Evolutionary conservation across 64 coral and sea anemone genomes (phyloP).

Genomic region (Montipora sp.): DNA sequence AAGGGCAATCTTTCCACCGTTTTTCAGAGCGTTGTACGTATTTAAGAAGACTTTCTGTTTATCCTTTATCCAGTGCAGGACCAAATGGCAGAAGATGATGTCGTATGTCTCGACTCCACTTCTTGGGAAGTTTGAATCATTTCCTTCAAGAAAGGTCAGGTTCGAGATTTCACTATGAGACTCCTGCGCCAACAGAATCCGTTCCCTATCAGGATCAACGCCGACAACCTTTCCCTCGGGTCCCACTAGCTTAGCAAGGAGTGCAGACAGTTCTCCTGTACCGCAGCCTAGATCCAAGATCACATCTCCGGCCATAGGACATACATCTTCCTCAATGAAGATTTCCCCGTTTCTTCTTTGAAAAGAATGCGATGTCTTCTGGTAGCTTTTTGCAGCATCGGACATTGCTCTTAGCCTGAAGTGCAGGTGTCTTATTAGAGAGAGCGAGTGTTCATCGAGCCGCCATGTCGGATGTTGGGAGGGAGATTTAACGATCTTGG

Average conservation of each 20-base stretch:
- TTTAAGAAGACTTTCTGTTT: slow-evolving; percentile 26
- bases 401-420: background rate
- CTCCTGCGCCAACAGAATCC: slow-evolving; percentile 11
- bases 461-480: too few species aligned
- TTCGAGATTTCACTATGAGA: slow-evolving; percentile 17
- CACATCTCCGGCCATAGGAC: slow-evolving; percentile 15
- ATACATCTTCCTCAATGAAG: background rate
- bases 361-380: background rate
- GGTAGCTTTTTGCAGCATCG: background rate
- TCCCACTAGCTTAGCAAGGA: slow-evolving; percentile 15
- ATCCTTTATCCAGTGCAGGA: slow-evolving; percentile 46
- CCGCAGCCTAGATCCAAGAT: slow-evolving; percentile 68
- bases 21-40: background rate
- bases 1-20: background rate
- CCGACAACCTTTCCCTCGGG: slow-evolving; percentile 25
- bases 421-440: too few species aligned
- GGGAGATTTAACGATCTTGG: too few species aligned
- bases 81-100: slow-evolving; percentile 25
- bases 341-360: background rate
- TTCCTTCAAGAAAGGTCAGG: slow-evolving; percentile 14
- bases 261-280: slow-evolving; percentile 45
- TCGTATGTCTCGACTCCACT: background rate
- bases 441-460: too few species aligned
- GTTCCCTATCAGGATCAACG: slow-evolving; percentile 36
- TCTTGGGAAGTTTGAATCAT: background rate